Evolutionary conservation across 2,113 vertebrate species (phyloP).

Genomic region (Carassius carassius): DNA sequence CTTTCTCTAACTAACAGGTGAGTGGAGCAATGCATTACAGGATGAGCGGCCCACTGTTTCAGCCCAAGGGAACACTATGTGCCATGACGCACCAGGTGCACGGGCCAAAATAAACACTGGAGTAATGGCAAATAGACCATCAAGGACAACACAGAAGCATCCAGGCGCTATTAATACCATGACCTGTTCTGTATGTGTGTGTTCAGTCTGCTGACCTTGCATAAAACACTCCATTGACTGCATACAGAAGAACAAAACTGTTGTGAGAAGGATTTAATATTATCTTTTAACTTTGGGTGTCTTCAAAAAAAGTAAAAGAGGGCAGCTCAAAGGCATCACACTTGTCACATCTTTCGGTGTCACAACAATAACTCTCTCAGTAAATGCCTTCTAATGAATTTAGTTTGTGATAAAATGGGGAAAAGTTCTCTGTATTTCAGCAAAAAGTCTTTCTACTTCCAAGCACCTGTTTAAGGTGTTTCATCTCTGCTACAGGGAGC

Average conservation of each 20-base stretch:
- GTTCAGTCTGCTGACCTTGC: constrained; percentile 44
- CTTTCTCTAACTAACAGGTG: constrained; percentile 68
- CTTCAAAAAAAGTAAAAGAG: constrained; percentile 5
- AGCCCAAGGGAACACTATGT: constrained; percentile 49
- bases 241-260: constrained; percentile 10
- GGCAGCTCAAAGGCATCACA: constrained; percentile 16
- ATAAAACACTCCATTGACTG: constrained; percentile 43
- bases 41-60: constrained; percentile 37
- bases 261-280: not conserved
- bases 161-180: constrained; percentile 60
- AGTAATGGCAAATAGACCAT: constrained; percentile 64
- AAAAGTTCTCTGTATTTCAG: constrained; percentile 8
- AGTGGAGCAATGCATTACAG: constrained; percentile 70
- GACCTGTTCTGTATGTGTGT: constrained; percentile 41
- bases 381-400: constrained; percentile 4
- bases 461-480: constrained; percentile 74
- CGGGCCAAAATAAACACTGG: constrained; percentile 59
- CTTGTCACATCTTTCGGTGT: not conserved
- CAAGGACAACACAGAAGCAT: constrained; percentile 65
- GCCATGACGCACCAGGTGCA: constrained; percentile 60
- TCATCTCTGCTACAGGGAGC: constrained; percentile 68
- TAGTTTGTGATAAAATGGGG: not conserved
- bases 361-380: not conserved
- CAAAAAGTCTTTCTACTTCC: constrained; percentile 50
- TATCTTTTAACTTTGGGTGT: constrained; percentile 6